Evolutionary conservation across 2,113 vertebrate genomes (phyloP).

Genomic region (Apus apus): DNA sequence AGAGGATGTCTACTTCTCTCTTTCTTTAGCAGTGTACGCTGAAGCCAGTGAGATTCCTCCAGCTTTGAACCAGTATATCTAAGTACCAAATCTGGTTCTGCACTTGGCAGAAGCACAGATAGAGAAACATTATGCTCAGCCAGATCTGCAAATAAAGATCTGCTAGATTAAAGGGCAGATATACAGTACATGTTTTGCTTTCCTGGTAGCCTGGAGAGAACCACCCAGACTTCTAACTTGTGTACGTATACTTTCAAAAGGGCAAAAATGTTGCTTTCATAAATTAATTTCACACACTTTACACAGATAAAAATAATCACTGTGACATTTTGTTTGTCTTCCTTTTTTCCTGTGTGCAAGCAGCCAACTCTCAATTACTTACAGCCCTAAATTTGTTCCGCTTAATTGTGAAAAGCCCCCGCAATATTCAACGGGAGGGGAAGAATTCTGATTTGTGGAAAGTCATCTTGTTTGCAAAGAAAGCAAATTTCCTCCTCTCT

Average conservation of each 20-base stretch:
- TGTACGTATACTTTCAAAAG: slow-evolving; percentile 65
- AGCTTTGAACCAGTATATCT: slow-evolving; percentile 18
- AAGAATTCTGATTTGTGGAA: slow-evolving; percentile 66
- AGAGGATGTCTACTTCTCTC: background rate
- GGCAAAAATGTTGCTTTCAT: slow-evolving; percentile 67
- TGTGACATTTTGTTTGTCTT: slow-evolving; percentile 71
- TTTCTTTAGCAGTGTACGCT: background rate
- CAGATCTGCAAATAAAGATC: slow-evolving; percentile 61
- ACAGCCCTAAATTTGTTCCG: slow-evolving; percentile 63
- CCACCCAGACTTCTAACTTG: slow-evolving; percentile 62
- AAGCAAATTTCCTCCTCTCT: slow-evolving; percentile 58
- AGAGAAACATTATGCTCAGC: slow-evolving; percentile 49
- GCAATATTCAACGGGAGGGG: slow-evolving; percentile 61
- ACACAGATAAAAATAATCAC: slow-evolving; percentile 69
- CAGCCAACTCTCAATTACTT: slow-evolving; percentile 72
- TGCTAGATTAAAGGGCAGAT: slow-evolving; percentile 68
- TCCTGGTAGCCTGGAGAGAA: slow-evolving; percentile 62
- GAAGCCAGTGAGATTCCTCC: slow-evolving; percentile 17
- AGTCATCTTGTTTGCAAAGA: slow-evolving; percentile 66
- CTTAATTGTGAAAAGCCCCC: slow-evolving; percentile 69
- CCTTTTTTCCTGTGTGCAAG: slow-evolving; percentile 64
- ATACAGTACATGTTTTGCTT: slow-evolving; percentile 68
- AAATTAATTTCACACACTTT: slow-evolving; percentile 71
- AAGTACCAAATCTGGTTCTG: slow-evolving; percentile 44
- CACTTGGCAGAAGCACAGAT: slow-evolving; percentile 48